These are phyloP conservation scores for Ochropleura leucogaster DNA, from an alignment of 2,888 invertebrate genomes.

Conservation along the genomic window DNA sequence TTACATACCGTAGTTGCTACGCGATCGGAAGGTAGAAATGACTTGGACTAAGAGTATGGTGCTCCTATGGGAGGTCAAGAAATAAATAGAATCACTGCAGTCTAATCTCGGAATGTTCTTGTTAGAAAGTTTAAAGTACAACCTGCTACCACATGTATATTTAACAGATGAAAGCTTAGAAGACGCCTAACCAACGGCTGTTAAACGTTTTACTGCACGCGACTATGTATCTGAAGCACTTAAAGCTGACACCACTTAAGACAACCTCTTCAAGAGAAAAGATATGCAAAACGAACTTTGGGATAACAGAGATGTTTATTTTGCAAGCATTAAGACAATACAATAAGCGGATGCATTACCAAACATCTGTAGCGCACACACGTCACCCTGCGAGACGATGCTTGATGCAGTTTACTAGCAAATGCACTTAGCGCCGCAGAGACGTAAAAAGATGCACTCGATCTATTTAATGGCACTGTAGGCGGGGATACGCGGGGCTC, in stretches of 20 bases:
- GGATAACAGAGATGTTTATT: constrained; percentile 59
- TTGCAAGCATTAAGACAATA: constrained; percentile 59
- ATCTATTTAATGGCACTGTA: constrained; percentile 84
- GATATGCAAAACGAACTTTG: constrained; percentile 52
- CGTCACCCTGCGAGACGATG: constrained; percentile 55
- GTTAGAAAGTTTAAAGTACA: constrained; percentile 6
- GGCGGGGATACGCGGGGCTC: constrained; percentile 72
- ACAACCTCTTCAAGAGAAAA: constrained; percentile 46
- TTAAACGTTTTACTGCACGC: constrained; percentile 44
- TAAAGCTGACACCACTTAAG: constrained; percentile 58
- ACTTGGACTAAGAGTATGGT: constrained; percentile 7
- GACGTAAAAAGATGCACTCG: constrained; percentile 87
- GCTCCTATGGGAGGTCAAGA: not conserved
- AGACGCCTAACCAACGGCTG: constrained; percentile 1
- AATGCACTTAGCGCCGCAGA: constrained; percentile 87
- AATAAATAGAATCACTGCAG: constrained; percentile 5
- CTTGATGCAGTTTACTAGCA: constrained; percentile 84
- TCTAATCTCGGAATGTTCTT: not conserved
- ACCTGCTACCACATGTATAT: constrained; percentile 14
- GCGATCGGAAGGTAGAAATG: constrained; percentile 18
- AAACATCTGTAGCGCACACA: constrained; percentile 59
- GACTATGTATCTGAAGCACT: constrained; percentile 46
- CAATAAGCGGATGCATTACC: constrained; percentile 65
- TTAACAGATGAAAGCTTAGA: constrained; percentile 27
- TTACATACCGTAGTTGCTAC: constrained; percentile 43